Evolutionary conservation across 2,888 invertebrate species (phyloP), one percentile per base, ranked within the genome.

Genomic region (Protophormia terraenovae): DNA sequence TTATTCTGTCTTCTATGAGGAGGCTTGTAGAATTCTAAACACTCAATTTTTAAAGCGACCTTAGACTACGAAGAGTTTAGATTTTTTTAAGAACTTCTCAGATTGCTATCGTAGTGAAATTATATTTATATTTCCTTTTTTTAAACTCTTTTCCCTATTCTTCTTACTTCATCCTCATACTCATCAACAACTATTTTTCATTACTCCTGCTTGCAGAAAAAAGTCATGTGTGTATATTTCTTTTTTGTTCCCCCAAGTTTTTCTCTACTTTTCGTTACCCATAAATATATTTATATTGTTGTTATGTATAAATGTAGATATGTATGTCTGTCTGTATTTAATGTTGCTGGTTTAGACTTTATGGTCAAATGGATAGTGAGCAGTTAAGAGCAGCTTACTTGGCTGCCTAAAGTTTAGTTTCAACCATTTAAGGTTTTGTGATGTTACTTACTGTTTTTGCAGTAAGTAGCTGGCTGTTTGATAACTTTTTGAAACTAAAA

Each of bases 371-470:
- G 19, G 60, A 62, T 71, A 50, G 55, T 45, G n/a, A n/a, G 35
- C 16, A 50, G 47, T 82, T 64, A 77, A 64, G 62, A n/a, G n/a
- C n/a, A n/a, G n/a, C n/a, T n/a, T n/a, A n/a, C n/a, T n/a, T n/a
- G n/a, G n/a, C n/a, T n/a, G n/a, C n/a, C 7, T 64, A 82, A 47
- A 64, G 41, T 22, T 79, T 50, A 47, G 64, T 78, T 79, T 82
- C n/a, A 85, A 55, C 85, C 82, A 78, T 85, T 85, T 85, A 82
- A 85, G 85, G 85, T 85, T 82, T 77, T 55, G 22, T 73, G 41
- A 32, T 38, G 62, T 19, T 50, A 50, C 32, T 55, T 35, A 35
- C 14, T 14, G 58, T 35, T n/a, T n/a, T n/a, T 47, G 79, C 24
- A 8, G 41, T 45, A 58, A 8, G 41, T 45, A 58, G 53, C 16